A percentile compares a stretch with the other conserved stretches of the same genome.
Evolutionary conservation across 2,113 vertebrate genomes (phyloP).

Genomic region (Limanda limanda): DNA sequence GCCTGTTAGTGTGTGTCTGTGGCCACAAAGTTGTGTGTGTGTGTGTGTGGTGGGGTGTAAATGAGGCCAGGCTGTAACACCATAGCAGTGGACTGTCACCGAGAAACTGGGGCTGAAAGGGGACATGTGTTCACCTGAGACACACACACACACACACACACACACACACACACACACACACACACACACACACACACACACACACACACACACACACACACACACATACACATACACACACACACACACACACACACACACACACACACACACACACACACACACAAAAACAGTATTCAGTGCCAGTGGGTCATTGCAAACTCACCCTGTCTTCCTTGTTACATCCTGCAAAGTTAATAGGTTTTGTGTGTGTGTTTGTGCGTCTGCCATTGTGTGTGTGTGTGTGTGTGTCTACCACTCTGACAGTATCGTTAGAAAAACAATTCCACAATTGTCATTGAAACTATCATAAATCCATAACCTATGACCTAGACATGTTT

Average conservation of each 20-base stretch:
- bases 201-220: conserved; percentile 29
- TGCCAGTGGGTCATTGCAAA: conserved; percentile 13
- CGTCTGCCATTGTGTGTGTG: neutral
- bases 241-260: conserved; percentile 29
- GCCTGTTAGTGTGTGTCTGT: neutral
- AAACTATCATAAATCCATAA: conserved; percentile 23
- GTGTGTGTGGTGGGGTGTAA: conserved; percentile 33
- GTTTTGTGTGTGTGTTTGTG: neutral
- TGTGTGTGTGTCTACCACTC: neutral
- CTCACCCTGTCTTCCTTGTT: conserved; percentile 15
- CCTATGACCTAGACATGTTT: conserved; percentile 33
- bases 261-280: conserved; percentile 25
- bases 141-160: conserved; percentile 24
- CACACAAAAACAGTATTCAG: conserved; percentile 8
- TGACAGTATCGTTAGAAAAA: neutral
- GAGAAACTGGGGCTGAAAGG: conserved; percentile 57
- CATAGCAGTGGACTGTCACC: conserved; percentile 29
- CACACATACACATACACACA: conserved; percentile 28
- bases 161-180: conserved; percentile 30
- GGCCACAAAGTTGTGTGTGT: conserved; percentile 4
- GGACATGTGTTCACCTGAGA: conserved; percentile 57
- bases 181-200: conserved; percentile 28
- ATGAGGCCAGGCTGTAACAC: conserved; percentile 60
- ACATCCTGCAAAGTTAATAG: conserved; percentile 17
- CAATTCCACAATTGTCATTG: neutral